phyloP scores from a whole-genome alignment of 2,888 invertebrate genomes.

The Phyllotreta cruciferae region DNA sequence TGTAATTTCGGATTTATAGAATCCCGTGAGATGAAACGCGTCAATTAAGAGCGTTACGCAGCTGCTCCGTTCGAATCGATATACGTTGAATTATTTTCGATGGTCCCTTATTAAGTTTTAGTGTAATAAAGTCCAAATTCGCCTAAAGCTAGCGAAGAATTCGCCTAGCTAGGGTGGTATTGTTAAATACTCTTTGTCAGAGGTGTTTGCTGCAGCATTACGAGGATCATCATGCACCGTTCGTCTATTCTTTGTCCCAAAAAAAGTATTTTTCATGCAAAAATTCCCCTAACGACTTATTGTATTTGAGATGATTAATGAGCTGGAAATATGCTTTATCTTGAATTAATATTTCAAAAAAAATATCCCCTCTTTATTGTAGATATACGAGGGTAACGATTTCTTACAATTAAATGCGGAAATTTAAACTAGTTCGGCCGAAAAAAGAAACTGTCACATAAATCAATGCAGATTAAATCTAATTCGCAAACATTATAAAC shows the following conservation, averaged over 20 bases:
- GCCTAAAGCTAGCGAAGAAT: conserved; percentile 36
- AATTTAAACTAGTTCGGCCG: conserved; percentile 23
- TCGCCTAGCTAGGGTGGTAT: conserved; percentile 42
- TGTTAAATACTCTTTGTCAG: conserved; percentile 43
- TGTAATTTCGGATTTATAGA: not conserved
- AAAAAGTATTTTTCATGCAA: conserved; percentile 55
- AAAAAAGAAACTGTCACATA: not conserved
- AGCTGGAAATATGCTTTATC: conserved; percentile 49
- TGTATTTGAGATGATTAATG: conserved; percentile 53
- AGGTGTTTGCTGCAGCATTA: conserved; percentile 38
- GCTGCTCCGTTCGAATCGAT: conserved; percentile 40
- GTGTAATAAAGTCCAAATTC: conserved; percentile 42
- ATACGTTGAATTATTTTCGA: conserved; percentile 24
- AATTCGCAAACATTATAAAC: no score
- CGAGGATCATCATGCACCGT: conserved; percentile 26
- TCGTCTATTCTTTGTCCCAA: conserved; percentile 49
- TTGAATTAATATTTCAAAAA: conserved; percentile 40
- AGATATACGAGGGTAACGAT: conserved; percentile 16
- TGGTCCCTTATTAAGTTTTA: conserved; percentile 35
- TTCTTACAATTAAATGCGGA: conserved; percentile 24
- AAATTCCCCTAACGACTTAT: conserved; percentile 51
- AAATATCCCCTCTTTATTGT: conserved; percentile 32
- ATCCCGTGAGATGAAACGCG: conserved; percentile 41
- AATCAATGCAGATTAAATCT: no score
- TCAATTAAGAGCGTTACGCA: conserved; percentile 40